Conservation (phyloP, 2,113 vertebrate species). For the Coracopsis vasa region DNA sequence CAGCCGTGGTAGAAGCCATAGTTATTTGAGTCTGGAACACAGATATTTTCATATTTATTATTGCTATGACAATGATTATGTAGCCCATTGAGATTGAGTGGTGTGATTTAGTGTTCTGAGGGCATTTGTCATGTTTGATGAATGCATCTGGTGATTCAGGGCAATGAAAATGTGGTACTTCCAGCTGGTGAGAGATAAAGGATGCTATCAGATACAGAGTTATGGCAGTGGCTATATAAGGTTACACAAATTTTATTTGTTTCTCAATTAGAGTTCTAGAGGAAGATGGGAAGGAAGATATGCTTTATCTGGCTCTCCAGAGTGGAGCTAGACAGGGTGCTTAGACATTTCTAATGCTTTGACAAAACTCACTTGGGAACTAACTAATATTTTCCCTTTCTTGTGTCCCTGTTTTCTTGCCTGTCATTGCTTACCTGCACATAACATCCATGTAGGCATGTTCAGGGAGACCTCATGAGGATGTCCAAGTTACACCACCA, state of each 20-base stretch:
- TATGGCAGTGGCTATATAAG: neutral
- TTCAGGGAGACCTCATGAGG: neutral
- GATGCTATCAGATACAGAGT: neutral
- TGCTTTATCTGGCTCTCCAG: neutral
- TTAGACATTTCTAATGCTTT: neutral
- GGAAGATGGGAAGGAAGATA: neutral
- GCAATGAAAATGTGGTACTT: neutral
- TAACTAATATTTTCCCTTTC: neutral
- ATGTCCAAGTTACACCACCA: neutral
- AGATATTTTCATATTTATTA: conserved; percentile 32
- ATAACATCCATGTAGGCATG: neutral
- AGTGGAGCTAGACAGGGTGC: neutral
- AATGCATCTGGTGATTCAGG: conserved; percentile 39
- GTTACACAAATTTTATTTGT: conserved; percentile 7
- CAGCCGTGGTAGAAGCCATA: neutral
- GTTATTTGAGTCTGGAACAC: neutral
- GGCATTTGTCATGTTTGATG: conserved; percentile 55
- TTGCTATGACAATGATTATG: conserved; percentile 35
- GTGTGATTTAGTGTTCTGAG: conserved; percentile 41
- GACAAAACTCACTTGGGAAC: neutral
- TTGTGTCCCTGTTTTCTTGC: neutral
- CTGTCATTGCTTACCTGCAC: neutral
- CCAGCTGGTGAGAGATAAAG: neutral
- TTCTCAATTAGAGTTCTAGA: conserved; percentile 6
- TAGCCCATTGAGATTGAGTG: conserved; percentile 55